Evolutionary conservation across 1,140 invertebrate genomes (phyloP), one percentile per base, ranked within the genome.

Genomic region (Dinoponera quadriceps): DNA sequence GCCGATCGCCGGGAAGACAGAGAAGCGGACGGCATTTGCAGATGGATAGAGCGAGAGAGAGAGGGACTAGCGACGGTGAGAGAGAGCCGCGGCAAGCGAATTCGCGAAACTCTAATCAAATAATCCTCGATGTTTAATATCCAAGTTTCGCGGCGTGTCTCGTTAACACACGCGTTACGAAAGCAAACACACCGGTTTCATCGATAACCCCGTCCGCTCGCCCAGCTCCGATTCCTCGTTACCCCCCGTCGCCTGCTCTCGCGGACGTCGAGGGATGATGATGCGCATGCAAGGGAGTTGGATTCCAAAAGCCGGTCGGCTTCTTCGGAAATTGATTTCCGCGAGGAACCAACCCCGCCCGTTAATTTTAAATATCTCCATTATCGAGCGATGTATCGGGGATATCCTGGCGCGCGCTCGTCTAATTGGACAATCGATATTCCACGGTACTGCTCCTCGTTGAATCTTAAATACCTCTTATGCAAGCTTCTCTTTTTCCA

Each of bases 91-190:
- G 33, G 33, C 49, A n/a, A 75, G 22, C 22, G 33, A 14, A 57
- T 69, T 89, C 82, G 85, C 86, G 85, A 90, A 86, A 88, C 86
- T 91, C 84, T 86, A 90, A 92, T 91, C 85, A 85, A 89, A 91
- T 91, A 91, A 90, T 87, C 55, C 78, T 20, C 20, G 65, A 54
- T 63, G 78, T 84, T 87, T 87, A 87, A 90, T 89, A 87, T 87
- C 66, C 59, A 85, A 78, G 72, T 71, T 44, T 74, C 29, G 82
- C 63, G 65, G 65, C 74, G 80, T 72, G 82, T 91, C 85, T 92
- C 84, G 84, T 83, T 87, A 86, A 82, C 83, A 60, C 54, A 83
- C 55, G 87, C 84, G 84, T 85, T 85, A 85, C 80, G 68, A 68
- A 82, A 80, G 83, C 90, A 91, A 91, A 91, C 89, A 91, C 84